Percentiles rank a stretch among this genome's conserved stretches.
These are phyloP conservation scores for Anhinga anhinga DNA, from an alignment of 2,113 vertebrate species.

Conservation along the genomic window DNA sequence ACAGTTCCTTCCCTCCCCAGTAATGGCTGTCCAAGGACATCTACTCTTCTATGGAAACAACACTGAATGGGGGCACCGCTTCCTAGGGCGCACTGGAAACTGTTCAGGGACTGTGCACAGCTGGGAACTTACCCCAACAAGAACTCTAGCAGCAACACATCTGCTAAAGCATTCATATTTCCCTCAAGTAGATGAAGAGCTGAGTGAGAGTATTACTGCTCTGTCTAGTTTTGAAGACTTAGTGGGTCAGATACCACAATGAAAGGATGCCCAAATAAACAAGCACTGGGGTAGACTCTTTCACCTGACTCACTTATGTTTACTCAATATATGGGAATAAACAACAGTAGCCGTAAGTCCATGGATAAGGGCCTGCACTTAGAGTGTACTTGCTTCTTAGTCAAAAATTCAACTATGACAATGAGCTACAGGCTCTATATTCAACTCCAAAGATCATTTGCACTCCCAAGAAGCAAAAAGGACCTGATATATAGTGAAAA, in stretches of 20 bases:
- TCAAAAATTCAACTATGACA: not conserved
- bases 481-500: not conserved
- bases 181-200: not conserved
- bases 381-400: not conserved
- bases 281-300: not conserved
- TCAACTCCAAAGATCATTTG: not conserved
- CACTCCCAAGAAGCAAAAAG: not conserved
- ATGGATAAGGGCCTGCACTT: not conserved
- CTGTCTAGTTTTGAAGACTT: not conserved
- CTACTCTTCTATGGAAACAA: not conserved
- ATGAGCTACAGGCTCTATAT: not conserved
- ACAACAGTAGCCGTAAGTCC: not conserved
- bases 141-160: not conserved
- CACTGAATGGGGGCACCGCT: not conserved
- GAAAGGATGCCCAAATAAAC: not conserved
- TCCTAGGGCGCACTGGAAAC: not conserved
- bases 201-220: not conserved
- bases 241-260: not conserved
- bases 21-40: not conserved
- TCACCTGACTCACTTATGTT: not conserved
- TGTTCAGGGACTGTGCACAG: not conserved
- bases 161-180: accelerated
- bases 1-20: not conserved
- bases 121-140: not conserved
- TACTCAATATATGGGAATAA: not conserved